Evolutionary conservation across 2,888 invertebrate genomes (phyloP), one percentile per base, ranked within the genome.

Genomic region (Dioctria linearis): DNA sequence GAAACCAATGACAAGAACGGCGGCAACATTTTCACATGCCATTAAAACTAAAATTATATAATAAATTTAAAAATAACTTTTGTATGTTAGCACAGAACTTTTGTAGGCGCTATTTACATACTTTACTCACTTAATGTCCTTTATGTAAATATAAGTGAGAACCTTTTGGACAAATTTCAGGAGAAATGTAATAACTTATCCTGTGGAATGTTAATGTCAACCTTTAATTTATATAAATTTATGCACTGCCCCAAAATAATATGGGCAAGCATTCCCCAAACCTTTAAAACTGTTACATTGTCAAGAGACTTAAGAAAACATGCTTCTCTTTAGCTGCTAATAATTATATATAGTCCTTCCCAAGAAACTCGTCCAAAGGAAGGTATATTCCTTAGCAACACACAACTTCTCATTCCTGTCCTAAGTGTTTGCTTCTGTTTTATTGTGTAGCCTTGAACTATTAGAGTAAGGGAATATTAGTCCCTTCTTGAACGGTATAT

Each of bases 311-410:
- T 66, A 81, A 76, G 81, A 75, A 80, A 80, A 76, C 79, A 80
- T 79, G 79, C 54, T 66, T 51, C 46, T 78, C n/a, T 49, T 78
- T 54, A 54, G 40, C 67, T 67, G 75, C 51, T 81, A 81, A 81
- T 81, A 81, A 81, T 81, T 81, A 81, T 81, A 81, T 81, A 81
- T 80, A 67, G 79, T 79, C 79, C 75, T 76, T 67, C 76, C 80
- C 61, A 59, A 76, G 67, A 80, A 81, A 76, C 76, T 81, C 61
- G 76, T 73, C 79, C 76, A 63, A 63, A 75, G 49, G 63, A 67
- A 75, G 61, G 69, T 78, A 51, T 25, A 25, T 76, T 49, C 76
- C 49, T 63, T 49, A 75, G 63, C 49, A 63, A 49, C 76, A 46
- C 5, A 25, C 43, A 42, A 6, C 51, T 51, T 11, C 51, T 11